A percentile compares a stretch with the other conserved stretches of the same genome.
phyloP scores from a whole-genome alignment of 2,888 invertebrate genomes.

The Galerucella nymphaeae region DNA sequence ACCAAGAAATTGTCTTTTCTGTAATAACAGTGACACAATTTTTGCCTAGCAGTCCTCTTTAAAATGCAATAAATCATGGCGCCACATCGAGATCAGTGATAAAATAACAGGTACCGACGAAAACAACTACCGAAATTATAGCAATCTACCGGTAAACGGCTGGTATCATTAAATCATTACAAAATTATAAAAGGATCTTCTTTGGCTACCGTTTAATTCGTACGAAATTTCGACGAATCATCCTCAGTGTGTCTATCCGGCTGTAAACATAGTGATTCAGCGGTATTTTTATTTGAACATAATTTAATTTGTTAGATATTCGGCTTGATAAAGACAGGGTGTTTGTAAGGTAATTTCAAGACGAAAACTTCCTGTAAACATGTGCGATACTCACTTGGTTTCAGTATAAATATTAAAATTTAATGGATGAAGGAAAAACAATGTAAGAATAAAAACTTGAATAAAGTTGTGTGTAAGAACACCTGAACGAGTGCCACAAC shows the following conservation, averaged over 20 bases:
- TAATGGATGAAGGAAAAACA: conserved; percentile 5
- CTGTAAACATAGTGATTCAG: conserved; percentile 42
- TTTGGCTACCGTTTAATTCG: conserved; percentile 56
- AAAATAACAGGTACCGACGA: conserved; percentile 42
- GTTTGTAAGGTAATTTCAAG: background rate
- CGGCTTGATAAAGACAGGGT: background rate
- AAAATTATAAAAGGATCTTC: conserved; percentile 51
- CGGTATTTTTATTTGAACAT: conserved; percentile 35
- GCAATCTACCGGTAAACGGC: conserved; percentile 50
- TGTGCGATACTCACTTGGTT: no score
- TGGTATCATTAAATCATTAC: conserved; percentile 57
- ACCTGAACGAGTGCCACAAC: background rate
- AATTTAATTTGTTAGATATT: no score
- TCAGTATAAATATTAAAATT: no score
- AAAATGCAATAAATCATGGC: conserved; percentile 54
- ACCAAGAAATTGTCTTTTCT: background rate
- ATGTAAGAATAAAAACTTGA: background rate
- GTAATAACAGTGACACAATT: conserved; percentile 44
- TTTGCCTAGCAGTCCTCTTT: conserved; percentile 39
- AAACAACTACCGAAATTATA: conserved; percentile 46
- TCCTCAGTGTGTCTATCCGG: conserved; percentile 30
- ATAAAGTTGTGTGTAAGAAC: conserved; percentile 2
- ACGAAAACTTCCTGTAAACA: no score
- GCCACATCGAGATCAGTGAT: conserved; percentile 43
- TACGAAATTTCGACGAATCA: conserved; percentile 48